Conservation (phyloP, 2,113 vertebrate species). For the Antidorcas marsupialis region DNA sequence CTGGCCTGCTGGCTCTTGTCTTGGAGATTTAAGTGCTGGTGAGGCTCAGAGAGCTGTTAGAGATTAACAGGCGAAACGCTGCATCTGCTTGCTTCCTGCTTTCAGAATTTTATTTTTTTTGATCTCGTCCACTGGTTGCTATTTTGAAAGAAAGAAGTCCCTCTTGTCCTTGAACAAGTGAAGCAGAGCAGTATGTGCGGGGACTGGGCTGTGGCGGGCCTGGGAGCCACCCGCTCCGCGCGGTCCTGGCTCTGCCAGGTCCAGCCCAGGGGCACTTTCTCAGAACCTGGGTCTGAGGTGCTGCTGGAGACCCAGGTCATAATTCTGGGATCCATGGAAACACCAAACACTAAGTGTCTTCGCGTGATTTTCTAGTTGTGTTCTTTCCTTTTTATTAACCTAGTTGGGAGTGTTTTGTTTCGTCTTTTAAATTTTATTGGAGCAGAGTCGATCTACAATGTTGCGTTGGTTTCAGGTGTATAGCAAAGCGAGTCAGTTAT, state of each 20-base stretch:
- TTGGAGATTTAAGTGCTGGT: background rate
- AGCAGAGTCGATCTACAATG: background rate
- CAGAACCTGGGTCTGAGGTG: accelerated
- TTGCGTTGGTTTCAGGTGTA: background rate
- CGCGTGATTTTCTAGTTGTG: accelerated
- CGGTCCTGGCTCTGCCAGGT: accelerated
- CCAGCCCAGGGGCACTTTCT: accelerated
- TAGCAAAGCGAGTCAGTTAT: background rate
- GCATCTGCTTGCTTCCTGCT: background rate
- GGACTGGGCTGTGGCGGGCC: accelerated
- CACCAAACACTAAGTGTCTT: background rate
- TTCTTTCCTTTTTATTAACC: background rate
- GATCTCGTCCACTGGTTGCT: accelerated
- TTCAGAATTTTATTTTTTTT: background rate
- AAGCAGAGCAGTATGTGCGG: accelerated
- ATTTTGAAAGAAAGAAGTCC: background rate
- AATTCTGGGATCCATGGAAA: accelerated
- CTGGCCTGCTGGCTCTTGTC: background rate
- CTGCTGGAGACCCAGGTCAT: accelerated
- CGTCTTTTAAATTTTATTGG: background rate
- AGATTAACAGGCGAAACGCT: accelerated
- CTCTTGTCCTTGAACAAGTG: background rate
- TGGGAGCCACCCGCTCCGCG: accelerated
- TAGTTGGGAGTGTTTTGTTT: background rate
- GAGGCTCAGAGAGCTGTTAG: background rate